Percentiles rank a stretch among this genome's conserved stretches.
These are phyloP conservation scores for Tyrannus savana DNA, from an alignment of 2,113 vertebrate genomes.

Conservation along the genomic window DNA sequence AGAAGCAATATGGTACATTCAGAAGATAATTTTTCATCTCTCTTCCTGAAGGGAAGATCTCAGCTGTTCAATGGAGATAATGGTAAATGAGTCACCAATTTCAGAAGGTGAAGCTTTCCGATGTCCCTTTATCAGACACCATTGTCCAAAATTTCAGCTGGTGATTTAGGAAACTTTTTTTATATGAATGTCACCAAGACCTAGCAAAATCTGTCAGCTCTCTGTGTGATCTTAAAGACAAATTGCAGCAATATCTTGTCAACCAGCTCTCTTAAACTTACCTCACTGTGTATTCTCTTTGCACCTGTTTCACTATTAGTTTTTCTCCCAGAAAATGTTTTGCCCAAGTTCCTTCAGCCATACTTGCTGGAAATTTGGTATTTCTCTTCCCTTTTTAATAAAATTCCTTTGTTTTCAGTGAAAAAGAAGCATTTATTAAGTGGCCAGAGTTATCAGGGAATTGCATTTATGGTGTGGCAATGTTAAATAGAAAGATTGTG, in stretches of 20 bases:
- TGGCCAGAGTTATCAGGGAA: neutral
- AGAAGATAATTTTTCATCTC: slow-evolving; percentile 51
- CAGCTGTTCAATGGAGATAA: slow-evolving; percentile 28
- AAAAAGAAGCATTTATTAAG: neutral
- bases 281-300: slow-evolving; percentile 22
- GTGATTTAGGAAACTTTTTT: slow-evolving; percentile 65
- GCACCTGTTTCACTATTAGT: neutral
- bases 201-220: slow-evolving; percentile 58
- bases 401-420: neutral
- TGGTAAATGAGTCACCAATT: slow-evolving; percentile 42
- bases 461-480: neutral
- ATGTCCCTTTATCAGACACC: slow-evolving; percentile 43
- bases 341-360: neutral
- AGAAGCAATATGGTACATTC: slow-evolving; percentile 48
- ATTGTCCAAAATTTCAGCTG: slow-evolving; percentile 61
- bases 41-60: slow-evolving; percentile 12
- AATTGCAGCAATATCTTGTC: slow-evolving; percentile 56
- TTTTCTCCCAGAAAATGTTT: neutral
- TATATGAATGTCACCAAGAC: slow-evolving; percentile 59
- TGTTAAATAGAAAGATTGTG: neutral
- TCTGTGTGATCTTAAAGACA: slow-evolving; percentile 60
- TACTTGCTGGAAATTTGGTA: neutral
- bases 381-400: slow-evolving; percentile 18
- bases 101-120: slow-evolving; percentile 54
- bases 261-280: slow-evolving; percentile 39